phyloP scores from a whole-genome alignment of 2,113 vertebrate genomes.

The Daboia siamensis region DNA sequence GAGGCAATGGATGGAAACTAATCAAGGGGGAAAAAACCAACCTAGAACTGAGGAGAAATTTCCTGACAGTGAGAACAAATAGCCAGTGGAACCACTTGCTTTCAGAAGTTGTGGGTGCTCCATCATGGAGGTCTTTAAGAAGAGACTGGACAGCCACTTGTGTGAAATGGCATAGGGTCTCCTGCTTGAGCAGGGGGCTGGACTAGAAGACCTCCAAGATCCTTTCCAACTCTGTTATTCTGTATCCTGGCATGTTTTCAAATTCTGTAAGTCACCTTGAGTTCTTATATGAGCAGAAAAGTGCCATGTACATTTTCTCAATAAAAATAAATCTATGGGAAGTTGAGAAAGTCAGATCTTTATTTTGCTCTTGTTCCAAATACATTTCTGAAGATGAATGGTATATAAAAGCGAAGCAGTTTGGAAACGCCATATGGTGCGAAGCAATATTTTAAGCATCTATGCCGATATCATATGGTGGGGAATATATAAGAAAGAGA shows the following conservation, averaged over 20 bases:
- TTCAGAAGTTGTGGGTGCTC: too few species aligned
- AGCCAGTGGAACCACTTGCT: too few species aligned
- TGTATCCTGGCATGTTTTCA: background rate
- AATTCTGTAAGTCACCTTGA: background rate
- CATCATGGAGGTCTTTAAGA: too few species aligned
- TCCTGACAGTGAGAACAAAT: too few species aligned
- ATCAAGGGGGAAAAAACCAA: too few species aligned
- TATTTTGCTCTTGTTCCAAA: background rate
- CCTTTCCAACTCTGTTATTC: background rate
- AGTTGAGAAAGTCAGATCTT: background rate
- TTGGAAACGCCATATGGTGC: constrained; percentile 3
- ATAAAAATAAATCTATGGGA: background rate
- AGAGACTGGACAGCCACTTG: too few species aligned
- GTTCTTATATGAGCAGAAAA: background rate
- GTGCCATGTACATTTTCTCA: background rate
- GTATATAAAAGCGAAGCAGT: background rate
- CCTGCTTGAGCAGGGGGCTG: background rate
- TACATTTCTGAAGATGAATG: background rate
- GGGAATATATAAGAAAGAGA: background rate
- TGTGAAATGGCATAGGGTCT: too few species aligned
- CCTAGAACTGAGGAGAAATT: too few species aligned
- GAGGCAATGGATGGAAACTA: too few species aligned
- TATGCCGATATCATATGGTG: background rate
- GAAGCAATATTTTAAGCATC: background rate
- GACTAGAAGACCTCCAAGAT: background rate